Base-by-base conservation (phyloP, 1,140 invertebrate species). In the Solen grandis region DNA sequence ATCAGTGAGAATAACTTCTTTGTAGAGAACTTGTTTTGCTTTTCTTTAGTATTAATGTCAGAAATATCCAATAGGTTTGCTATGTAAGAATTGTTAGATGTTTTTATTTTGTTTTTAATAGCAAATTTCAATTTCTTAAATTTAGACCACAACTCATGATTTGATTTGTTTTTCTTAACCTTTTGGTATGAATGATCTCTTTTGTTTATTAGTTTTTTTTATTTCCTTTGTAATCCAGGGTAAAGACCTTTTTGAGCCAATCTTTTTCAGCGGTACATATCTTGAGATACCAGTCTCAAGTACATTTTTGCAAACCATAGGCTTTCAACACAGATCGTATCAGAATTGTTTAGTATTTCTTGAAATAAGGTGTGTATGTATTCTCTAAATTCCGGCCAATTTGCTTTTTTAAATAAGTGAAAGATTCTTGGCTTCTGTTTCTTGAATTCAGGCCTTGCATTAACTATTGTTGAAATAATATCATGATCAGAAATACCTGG, bases 101-200 rank as follows among this genome's bases (percentile, higher is more conserved):
- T 27, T 55, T 55, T 55, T 55, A 55, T 8, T 55, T 55, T 55
- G 5, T 19, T 55, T 55, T 55, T 55, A 55, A 55, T 55, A 4
- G 27, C 4, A 55, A 4, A 5, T 55, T 55, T 55, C 5, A 5
- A 22, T 55, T 55, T 55, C 54, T 55, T 55, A n/a, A 4, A 8
- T 55, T 55, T 55, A 19, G n/a, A n/a, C 54, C 54, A 55, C 19
- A 22, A 27, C 4, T 55, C 54, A 55, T 55, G 54, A 19, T 55
- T 55, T 22, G 54, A 55, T 55, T 55, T 55, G 54, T 19, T 55
- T 4, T 55, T 55, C 19, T 5, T 55, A 22, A 22, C 27, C 19
- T 55, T 55, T 55, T 55, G 19, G n/a, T 27, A 55, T 19, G n/a
- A 27, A 5, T 5, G n/a, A n/a, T n/a, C n/a, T n/a, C n/a, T n/a